Percentiles rank a stretch among this genome's conserved stretches.
Conservation (phyloP, 37 sponge, comb jelly and placozoan genomes). For the Bolinopsis microptera region DNA sequence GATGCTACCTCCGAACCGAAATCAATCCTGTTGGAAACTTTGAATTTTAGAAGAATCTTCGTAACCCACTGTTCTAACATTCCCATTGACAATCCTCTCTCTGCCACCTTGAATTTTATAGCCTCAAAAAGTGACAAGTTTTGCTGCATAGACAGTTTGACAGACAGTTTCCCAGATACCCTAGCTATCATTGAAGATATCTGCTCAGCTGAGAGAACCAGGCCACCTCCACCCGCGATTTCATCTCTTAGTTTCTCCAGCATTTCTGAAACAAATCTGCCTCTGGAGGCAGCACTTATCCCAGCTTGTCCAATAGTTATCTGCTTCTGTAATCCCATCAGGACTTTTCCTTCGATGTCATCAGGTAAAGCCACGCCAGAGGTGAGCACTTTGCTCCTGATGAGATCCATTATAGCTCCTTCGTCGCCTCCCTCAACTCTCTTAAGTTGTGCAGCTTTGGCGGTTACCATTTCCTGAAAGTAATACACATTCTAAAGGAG, state of each 20-base stretch:
- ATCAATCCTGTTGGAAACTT: neutral
- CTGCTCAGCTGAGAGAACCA: neutral
- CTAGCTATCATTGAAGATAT: neutral
- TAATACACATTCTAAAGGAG: too few relatives aligned
- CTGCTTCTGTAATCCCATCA: neutral
- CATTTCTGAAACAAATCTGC: neutral
- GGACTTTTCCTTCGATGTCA: neutral
- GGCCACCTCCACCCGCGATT: neutral
- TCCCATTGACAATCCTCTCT: neutral
- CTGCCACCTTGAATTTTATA: neutral
- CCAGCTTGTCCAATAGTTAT: neutral
- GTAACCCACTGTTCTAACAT: slow-evolving; percentile 20
- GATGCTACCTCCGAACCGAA: neutral
- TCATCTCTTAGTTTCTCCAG: neutral
- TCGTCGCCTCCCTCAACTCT: neutral
- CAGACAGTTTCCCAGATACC: neutral
- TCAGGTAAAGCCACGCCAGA: neutral
- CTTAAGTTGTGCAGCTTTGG: neutral
- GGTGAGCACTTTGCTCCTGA: neutral
- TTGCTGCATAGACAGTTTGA: neutral
- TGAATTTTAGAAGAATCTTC: neutral
- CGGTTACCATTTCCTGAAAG: neutral
- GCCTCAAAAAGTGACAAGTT: neutral
- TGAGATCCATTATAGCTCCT: slow-evolving; percentile 2
- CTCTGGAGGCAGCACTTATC: neutral